Percentiles rank a stretch among this genome's conserved stretches.
Conservation (phyloP, 2,113 vertebrate genomes). For the Macquaria australasica region DNA sequence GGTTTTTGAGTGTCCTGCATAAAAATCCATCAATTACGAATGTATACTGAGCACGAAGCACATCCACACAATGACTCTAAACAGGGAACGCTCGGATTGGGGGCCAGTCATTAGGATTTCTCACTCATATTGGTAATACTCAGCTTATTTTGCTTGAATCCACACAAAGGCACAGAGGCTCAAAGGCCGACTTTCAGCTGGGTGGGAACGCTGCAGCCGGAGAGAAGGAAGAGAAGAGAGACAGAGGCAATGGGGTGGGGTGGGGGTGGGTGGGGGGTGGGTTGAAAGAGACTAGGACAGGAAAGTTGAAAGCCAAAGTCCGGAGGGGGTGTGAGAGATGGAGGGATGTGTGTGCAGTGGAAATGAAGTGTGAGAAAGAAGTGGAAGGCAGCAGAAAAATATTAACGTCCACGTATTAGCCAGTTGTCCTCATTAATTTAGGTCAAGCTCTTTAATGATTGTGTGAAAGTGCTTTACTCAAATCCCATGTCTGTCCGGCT, state of each 20-base stretch:
- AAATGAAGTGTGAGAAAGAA: slow-evolving; percentile 39
- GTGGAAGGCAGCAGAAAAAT: slow-evolving; percentile 41
- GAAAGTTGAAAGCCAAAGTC: slow-evolving; percentile 41
- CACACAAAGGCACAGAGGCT: slow-evolving; percentile 28
- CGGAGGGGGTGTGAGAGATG: slow-evolving; percentile 7
- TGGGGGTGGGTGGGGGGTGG: too few relatives aligned
- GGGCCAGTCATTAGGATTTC: slow-evolving; percentile 52
- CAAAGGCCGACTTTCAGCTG: slow-evolving; percentile 29
- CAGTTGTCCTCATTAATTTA: slow-evolving; percentile 68
- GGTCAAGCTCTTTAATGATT: slow-evolving; percentile 68
- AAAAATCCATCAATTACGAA: slow-evolving; percentile 54
- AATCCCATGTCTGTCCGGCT: slow-evolving; percentile 43
- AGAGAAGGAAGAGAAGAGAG: background rate
- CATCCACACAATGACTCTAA: slow-evolving; percentile 27
- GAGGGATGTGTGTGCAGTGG: slow-evolving; percentile 12
- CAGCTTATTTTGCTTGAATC: too few relatives aligned
- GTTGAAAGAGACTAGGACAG: background rate
- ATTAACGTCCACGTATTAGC: slow-evolving; percentile 38
- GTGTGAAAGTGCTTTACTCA: slow-evolving; percentile 62
- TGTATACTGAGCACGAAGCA: slow-evolving; percentile 2
- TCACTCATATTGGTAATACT: slow-evolving; percentile 40
- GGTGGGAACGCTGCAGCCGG: background rate
- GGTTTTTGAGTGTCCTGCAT: slow-evolving; percentile 6
- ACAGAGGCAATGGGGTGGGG: background rate
- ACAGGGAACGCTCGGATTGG: slow-evolving; percentile 12